Base-by-base conservation (phyloP, 92 coral and sea anemone genomes). In the Epizoanthus rinbou region DNA sequence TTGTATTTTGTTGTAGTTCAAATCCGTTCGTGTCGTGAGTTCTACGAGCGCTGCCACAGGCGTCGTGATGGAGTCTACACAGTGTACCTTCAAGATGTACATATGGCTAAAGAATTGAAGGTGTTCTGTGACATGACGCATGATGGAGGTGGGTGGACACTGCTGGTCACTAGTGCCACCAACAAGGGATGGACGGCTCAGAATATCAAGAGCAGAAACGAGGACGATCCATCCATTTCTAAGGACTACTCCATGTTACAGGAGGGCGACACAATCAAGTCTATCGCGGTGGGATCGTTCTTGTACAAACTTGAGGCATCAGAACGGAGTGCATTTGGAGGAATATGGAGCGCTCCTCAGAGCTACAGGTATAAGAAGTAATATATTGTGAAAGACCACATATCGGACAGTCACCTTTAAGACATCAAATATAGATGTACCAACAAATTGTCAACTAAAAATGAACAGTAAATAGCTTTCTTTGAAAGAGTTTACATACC, bases 61-160 rank as follows among this genome's bases (percentile, higher is more conserved):
- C 83, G 90, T 52, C 78, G 89, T 3, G 98, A 95, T 69, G 98
- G 98, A 73, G 74, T 94, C 8, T 95, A 95, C 62, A 91, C 91
- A n/a, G 87, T 95, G 74, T 89, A 89, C 76, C 73, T 89, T 22
- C 88, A 87, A 33, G 97, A 95, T 76, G 86, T 84, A 17, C 87
- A 88, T 69, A 84, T 92, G 37, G 97, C 97, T 1, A 73, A 88
- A 76, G 91, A 92, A 71, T 82, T 82, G 22, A 93, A 41, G 53
- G 98, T 91, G 37, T 95, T 89, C 88, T 95, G 98, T 63, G 98
- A 95, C 47, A 95, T 95, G 98, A 91, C 97, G 31, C 94, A 89
- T 21, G 91, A 86, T 33, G 90, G 88, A 33, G 98, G 98, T 15
- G 98, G 98, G 0, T 95, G 98, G 98, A 95, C 98, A 10, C 73